Evolutionary conservation across 2,888 invertebrate genomes (phyloP).

Genomic region (Plagodis dolabraria): DNA sequence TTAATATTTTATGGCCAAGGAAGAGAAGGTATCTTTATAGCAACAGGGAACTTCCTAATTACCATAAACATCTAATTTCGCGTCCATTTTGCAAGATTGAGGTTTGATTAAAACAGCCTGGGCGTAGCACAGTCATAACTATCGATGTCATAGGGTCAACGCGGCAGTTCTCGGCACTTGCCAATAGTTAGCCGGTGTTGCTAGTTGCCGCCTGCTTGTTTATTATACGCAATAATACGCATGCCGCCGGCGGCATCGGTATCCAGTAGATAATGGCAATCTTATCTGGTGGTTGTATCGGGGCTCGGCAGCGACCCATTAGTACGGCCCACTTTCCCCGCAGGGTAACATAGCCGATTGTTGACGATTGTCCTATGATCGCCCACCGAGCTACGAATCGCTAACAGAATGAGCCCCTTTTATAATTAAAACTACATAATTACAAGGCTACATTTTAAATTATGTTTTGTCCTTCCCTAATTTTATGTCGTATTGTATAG

Average conservation of each 20-base stretch:
- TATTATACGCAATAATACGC: slow-evolving; percentile 43
- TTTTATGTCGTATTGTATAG: no score
- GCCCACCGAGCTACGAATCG: slow-evolving; percentile 38
- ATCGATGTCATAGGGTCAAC: slow-evolving; percentile 29
- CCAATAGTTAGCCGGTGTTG: slow-evolving; percentile 22
- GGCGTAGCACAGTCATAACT: slow-evolving; percentile 3
- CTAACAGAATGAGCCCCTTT: not conserved
- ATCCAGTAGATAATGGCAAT: slow-evolving; percentile 55
- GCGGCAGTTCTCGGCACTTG: slow-evolving; percentile 13
- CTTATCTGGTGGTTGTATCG: slow-evolving; percentile 68
- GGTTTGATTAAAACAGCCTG: slow-evolving; percentile 8
- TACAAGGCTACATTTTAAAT: not conserved
- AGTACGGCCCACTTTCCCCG: slow-evolving; percentile 78
- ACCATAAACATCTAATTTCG: not conserved
- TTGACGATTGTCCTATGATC: slow-evolving; percentile 61
- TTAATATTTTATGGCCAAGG: no score
- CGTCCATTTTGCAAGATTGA: not conserved
- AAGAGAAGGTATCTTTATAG: no score
- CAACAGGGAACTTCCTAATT: no score
- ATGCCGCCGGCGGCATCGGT: slow-evolving; percentile 24
- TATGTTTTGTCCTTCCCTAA: no score
- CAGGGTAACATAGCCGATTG: slow-evolving; percentile 52
- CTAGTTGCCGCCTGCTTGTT: slow-evolving; percentile 37
- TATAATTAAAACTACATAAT: not conserved
- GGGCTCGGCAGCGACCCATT: slow-evolving; percentile 62